phyloP scores from a whole-genome alignment of 2,888 invertebrate genomes.

The Andrena camellia region DNA sequence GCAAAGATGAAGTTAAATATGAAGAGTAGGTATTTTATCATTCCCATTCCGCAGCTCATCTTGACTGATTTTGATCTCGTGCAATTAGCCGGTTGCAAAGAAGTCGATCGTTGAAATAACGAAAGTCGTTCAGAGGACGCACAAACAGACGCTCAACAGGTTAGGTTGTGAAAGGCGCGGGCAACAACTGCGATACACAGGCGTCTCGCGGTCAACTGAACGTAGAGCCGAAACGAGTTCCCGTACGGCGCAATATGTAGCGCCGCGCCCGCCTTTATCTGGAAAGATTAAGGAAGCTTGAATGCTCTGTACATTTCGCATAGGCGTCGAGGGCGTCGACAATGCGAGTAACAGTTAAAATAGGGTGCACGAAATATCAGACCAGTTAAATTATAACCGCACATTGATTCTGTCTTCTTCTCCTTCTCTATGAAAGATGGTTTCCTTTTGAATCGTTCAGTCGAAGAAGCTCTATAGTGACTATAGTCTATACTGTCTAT shows the following conservation, averaged over 20 bases:
- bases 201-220: conserved; percentile 56
- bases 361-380: background rate
- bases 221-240: conserved; percentile 29
- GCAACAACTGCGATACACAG: conserved; percentile 29
- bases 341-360: background rate
- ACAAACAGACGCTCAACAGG: conserved; percentile 69
- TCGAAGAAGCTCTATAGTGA: too few relatives aligned
- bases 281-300: conserved; percentile 21
- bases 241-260: conserved; percentile 33
- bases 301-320: background rate
- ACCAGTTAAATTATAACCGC: background rate
- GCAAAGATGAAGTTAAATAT: conserved; percentile 92
- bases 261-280: conserved; percentile 51
- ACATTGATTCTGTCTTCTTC: too few relatives aligned
- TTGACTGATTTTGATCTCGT: conserved; percentile 37
- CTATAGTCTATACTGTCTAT: too few relatives aligned
- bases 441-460: too few relatives aligned
- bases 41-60: conserved; percentile 89
- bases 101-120: background rate
- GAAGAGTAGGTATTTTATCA: conserved; percentile 93
- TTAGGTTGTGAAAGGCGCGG: conserved; percentile 44
- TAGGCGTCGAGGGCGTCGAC: background rate
- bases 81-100: background rate
- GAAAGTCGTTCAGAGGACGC: conserved; percentile 9
- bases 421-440: too few relatives aligned